Conservation (phyloP, 2,888 invertebrate species). For the Acanthosoma haemorrhoidale region DNA sequence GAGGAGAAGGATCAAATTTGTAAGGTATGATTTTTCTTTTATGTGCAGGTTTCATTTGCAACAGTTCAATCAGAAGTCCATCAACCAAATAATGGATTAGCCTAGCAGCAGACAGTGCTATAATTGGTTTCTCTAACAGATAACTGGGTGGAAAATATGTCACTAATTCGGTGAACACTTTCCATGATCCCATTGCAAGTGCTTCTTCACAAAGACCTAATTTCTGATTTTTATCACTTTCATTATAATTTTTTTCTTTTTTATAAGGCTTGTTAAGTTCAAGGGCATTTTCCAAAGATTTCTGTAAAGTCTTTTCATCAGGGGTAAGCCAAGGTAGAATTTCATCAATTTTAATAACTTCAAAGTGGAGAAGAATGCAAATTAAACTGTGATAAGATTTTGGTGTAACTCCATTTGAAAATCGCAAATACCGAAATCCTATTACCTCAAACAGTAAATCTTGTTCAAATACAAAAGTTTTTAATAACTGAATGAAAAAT, state of each 20-base stretch:
- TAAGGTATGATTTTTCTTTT: slow-evolving; percentile 44
- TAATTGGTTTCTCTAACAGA: slow-evolving; percentile 69
- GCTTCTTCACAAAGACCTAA: slow-evolving; percentile 86
- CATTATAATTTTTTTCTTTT: slow-evolving; percentile 30
- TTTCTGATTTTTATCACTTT: slow-evolving; percentile 66
- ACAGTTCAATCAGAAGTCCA: slow-evolving; percentile 65
- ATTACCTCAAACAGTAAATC: slow-evolving; percentile 88
- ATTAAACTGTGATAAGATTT: slow-evolving; percentile 82
- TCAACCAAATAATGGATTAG: slow-evolving; percentile 81
- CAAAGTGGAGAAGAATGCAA: slow-evolving; percentile 82
- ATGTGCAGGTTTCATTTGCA: slow-evolving; percentile 47
- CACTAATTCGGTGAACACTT: slow-evolving; percentile 71
- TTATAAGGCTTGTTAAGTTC: slow-evolving; percentile 34
- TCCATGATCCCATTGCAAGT: slow-evolving; percentile 84
- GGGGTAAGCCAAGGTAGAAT: slow-evolving; percentile 89
- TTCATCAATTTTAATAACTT: slow-evolving; percentile 76
- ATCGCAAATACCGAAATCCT: slow-evolving; percentile 80
- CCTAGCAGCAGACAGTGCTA: slow-evolving; percentile 69
- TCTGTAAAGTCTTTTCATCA: slow-evolving; percentile 72
- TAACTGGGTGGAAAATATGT: slow-evolving; percentile 76
- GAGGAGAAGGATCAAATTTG: slow-evolving; percentile 18
- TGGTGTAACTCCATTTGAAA: slow-evolving; percentile 63
- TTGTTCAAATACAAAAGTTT: slow-evolving; percentile 82
- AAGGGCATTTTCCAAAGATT: slow-evolving; percentile 48
- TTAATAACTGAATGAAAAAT: slow-evolving; percentile 79